A percentile compares a stretch with the other conserved stretches of the same genome.
Evolutionary conservation across 2,888 invertebrate genomes (phyloP).

Genomic region (Rhagium mordax): DNA sequence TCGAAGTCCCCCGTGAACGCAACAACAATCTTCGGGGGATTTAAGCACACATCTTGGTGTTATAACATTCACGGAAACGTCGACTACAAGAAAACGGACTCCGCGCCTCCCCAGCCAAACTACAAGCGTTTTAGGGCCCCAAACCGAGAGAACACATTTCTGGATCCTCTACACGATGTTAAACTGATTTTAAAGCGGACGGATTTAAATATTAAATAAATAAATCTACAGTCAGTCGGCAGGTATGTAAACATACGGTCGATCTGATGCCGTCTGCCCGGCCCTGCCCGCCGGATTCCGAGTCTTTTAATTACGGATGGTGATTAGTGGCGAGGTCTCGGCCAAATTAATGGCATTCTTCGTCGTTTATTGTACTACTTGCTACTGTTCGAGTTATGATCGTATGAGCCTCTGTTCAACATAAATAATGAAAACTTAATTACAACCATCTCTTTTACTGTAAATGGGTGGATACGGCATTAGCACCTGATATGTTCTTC

Average conservation of each 20-base stretch:
- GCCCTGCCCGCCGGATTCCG: conserved; percentile 51
- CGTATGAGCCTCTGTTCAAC: conserved; percentile 58
- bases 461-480: conserved; percentile 49
- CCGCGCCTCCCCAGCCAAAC: conserved; percentile 6
- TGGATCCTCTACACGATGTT: conserved; percentile 41
- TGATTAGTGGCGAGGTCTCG: conserved; percentile 50
- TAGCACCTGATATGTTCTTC: conserved; percentile 48
- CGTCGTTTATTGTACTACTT: conserved; percentile 54
- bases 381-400: conserved; percentile 59
- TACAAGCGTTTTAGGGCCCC: conserved; percentile 38
- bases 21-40: neutral
- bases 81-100: conserved; percentile 4
- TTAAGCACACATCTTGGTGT: neutral
- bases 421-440: conserved; percentile 65
- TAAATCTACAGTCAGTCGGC: conserved; percentile 51
- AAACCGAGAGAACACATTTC: conserved; percentile 43
- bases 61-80: conserved; percentile 9
- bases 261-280: conserved; percentile 36
- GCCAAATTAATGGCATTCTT: conserved; percentile 56
- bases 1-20: neutral
- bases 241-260: conserved; percentile 49
- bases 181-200: conserved; percentile 46
- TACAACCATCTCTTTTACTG: conserved; percentile 60
- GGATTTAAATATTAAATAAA: conserved; percentile 57
- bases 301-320: conserved; percentile 61